phyloP scores from a whole-genome alignment of 2,888 invertebrate species.

The Microdon myrmicae region DNA sequence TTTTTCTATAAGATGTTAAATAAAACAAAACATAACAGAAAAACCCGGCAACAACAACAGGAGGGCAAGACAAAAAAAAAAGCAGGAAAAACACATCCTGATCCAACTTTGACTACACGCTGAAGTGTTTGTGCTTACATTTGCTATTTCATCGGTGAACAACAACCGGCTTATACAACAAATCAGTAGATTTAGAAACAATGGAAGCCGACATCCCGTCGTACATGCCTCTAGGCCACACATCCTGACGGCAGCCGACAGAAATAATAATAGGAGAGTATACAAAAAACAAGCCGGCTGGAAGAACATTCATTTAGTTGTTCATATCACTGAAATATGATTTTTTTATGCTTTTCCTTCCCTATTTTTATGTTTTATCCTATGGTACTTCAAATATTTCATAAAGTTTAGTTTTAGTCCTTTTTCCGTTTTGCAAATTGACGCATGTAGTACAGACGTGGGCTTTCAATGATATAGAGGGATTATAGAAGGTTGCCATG shows the following conservation, averaged over 20 bases:
- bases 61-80: too few species aligned
- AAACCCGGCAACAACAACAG: too few species aligned
- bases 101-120: conserved; percentile 38
- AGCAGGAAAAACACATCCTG: too few species aligned
- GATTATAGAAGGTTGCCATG: too few species aligned
- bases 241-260: conserved; percentile 16
- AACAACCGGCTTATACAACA: conserved; percentile 26
- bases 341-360: conserved; percentile 16
- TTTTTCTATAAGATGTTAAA: too few species aligned
- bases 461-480: too few species aligned
- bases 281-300: conserved; percentile 45
- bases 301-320: conserved; percentile 47
- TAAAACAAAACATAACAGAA: too few species aligned
- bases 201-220: conserved; percentile 14
- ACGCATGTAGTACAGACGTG: too few species aligned
- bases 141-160: conserved; percentile 45
- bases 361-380: conserved; percentile 36
- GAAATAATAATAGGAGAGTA: conserved; percentile 29
- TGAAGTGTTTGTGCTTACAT: conserved; percentile 47
- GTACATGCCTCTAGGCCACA: too few species aligned
- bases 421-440: conserved; percentile 40
- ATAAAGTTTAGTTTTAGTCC: conserved; percentile 46
- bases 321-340: conserved; percentile 43
- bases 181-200: conserved; percentile 5
- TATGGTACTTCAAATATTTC: conserved; percentile 43